A percentile compares a stretch with the other conserved stretches of the same genome.
Evolutionary conservation across 2,113 vertebrate genomes (phyloP).

Genomic region (Psittacula cyanocephala): DNA sequence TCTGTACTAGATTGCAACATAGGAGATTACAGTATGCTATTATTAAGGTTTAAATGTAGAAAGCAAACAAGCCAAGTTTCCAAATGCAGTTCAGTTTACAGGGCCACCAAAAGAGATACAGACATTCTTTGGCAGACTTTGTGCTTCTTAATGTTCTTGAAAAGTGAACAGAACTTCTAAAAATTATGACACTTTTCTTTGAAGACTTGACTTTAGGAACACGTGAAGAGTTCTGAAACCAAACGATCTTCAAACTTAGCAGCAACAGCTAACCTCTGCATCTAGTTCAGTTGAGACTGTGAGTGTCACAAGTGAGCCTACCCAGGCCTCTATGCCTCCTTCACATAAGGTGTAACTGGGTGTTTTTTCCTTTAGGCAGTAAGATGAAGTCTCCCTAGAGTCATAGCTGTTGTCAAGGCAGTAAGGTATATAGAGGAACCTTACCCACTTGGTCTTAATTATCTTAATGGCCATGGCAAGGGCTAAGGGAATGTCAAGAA

Average conservation of each 20-base stretch:
- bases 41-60: neutral
- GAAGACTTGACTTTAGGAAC: neutral
- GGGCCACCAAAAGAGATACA: neutral
- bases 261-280: neutral
- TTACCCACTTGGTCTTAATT: neutral
- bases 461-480: neutral
- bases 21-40: fast-evolving
- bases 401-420: neutral
- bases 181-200: fast-evolving
- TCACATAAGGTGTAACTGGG: fast-evolving
- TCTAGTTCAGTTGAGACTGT: neutral
- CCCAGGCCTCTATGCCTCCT: too few species aligned
- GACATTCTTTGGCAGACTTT: neutral
- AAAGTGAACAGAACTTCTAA: neutral
- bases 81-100: neutral
- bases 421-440: fast-evolving
- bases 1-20: neutral
- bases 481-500: neutral
- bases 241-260: neutral
- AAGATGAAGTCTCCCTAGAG: neutral
- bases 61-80: neutral
- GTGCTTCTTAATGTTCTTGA: neutral
- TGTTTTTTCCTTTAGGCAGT: fast-evolving
- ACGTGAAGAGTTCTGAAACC: neutral
- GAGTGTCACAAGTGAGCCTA: fast-evolving